phyloP scores from a whole-genome alignment of 2,797 vertebrate species.

The Tiaroga cobitis region DNA sequence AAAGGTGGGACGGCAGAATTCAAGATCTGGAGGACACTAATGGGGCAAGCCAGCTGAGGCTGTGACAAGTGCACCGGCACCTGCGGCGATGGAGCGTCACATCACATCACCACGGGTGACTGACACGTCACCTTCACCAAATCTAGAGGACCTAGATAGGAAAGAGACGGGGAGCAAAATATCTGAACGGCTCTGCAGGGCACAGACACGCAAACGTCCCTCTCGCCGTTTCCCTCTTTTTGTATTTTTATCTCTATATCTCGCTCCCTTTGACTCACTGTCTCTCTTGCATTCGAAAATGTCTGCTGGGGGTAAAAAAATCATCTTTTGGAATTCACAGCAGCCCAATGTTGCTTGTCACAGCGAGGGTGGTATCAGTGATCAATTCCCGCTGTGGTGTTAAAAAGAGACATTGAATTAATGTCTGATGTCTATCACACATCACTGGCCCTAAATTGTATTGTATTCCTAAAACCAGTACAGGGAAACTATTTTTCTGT shows the following conservation, averaged over 20 bases:
- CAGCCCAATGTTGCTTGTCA: not conserved
- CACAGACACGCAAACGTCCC: not conserved
- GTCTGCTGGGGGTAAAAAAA: not conserved
- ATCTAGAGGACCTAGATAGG: slow-evolving; percentile 33
- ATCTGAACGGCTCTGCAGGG: slow-evolving; percentile 6
- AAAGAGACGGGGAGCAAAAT: not conserved
- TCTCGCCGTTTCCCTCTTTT: slow-evolving; percentile 4
- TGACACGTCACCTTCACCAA: slow-evolving; percentile 56
- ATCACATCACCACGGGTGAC: slow-evolving; percentile 50
- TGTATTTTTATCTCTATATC: slow-evolving; percentile 22
- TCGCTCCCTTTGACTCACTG: slow-evolving; percentile 28
- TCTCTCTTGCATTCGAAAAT: slow-evolving; percentile 22
- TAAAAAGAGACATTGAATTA: slow-evolving; percentile 20
- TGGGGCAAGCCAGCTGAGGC: slow-evolving; percentile 43
- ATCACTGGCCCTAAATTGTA: not conserved
- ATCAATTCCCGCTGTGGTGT: slow-evolving; percentile 8
- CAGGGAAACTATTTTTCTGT: not conserved
- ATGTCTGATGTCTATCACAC: slow-evolving; percentile 32
- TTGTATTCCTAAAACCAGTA: not conserved
- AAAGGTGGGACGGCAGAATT: slow-evolving; percentile 19
- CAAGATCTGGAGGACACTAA: slow-evolving; percentile 48
- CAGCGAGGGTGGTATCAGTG: not conserved
- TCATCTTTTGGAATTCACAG: slow-evolving; percentile 5
- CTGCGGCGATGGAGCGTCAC: slow-evolving; percentile 44
- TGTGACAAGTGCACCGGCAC: slow-evolving; percentile 54